Conservation (phyloP, 2,797 vertebrate species). For the Coregonus sp. region DNA sequence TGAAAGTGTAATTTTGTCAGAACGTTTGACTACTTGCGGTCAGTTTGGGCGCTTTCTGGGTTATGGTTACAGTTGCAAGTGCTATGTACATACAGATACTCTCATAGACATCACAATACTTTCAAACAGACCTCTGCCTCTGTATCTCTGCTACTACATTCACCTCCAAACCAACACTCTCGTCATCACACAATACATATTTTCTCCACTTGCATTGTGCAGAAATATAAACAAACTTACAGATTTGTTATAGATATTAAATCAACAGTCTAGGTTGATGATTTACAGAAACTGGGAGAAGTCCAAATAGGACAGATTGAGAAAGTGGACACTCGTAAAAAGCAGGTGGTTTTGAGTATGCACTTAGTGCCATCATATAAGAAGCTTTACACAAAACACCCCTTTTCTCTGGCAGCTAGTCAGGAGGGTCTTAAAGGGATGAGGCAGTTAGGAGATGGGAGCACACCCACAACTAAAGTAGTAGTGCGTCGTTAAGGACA, state of each 20-base stretch:
- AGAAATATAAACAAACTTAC: conserved; percentile 35
- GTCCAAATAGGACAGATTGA: conserved; percentile 25
- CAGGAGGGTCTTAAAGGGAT: conserved; percentile 19
- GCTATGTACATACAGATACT: conserved; percentile 33
- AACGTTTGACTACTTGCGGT: not conserved
- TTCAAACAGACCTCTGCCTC: not conserved
- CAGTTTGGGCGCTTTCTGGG: not conserved
- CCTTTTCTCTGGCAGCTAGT: conserved; percentile 61
- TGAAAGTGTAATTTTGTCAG: not conserved
- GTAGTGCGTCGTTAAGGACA: not conserved
- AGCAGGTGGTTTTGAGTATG: conserved; percentile 35
- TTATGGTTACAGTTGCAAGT: conserved; percentile 33
- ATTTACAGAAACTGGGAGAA: not conserved
- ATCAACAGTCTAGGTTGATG: not conserved
- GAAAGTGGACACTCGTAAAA: conserved; percentile 21
- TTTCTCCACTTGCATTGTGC: conserved; percentile 50
- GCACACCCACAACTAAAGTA: conserved; percentile 26
- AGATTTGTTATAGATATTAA: conserved; percentile 42
- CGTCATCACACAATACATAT: conserved; percentile 22
- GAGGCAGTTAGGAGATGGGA: conserved; percentile 25
- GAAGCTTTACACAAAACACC: conserved; percentile 45
- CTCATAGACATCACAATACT: conserved; percentile 5
- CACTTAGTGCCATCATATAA: conserved; percentile 62
- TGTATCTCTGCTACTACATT: conserved; percentile 36
- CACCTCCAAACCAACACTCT: conserved; percentile 40